Conservation (phyloP, 2,113 vertebrate genomes). For the Clarias macrocephalus region DNA sequence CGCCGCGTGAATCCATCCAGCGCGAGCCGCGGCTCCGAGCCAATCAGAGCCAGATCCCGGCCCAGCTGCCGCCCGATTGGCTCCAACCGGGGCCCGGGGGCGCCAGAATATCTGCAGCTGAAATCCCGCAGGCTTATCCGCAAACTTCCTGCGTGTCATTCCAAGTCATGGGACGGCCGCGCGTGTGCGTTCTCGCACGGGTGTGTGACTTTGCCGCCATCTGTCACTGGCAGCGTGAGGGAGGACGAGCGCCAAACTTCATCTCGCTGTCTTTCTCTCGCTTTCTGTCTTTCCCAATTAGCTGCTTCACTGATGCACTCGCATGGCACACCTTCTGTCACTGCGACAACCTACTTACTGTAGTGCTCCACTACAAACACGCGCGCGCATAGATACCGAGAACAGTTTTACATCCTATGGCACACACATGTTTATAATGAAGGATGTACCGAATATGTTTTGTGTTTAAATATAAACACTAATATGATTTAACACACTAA, state of each 20-base stretch:
- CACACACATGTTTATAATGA: no score
- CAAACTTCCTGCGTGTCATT: slow-evolving; percentile 65
- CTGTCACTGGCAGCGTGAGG: slow-evolving; percentile 67
- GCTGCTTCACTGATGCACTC: slow-evolving; percentile 66
- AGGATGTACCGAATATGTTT: no score
- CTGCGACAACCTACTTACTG: slow-evolving; percentile 26
- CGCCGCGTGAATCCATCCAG: slow-evolving; percentile 21
- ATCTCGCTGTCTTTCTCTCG: slow-evolving; percentile 54
- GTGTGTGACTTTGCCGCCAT: slow-evolving; percentile 72
- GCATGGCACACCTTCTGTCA: slow-evolving; percentile 39
- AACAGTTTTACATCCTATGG: background rate
- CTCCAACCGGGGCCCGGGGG: slow-evolving; percentile 47
- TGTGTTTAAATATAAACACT: no score
- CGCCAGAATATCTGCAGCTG: slow-evolving; percentile 71
- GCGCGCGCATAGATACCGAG: background rate
- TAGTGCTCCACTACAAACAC: slow-evolving; percentile 16
- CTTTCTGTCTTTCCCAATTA: slow-evolving; percentile 64
- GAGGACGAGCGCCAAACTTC: slow-evolving; percentile 64
- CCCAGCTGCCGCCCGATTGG: slow-evolving; percentile 37
- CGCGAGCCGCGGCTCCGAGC: slow-evolving; percentile 53
- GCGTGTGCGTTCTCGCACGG: slow-evolving; percentile 17
- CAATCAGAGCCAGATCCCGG: background rate
- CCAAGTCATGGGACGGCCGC: slow-evolving; percentile 23
- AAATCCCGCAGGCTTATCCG: slow-evolving; percentile 73
- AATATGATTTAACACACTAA: no score